A percentile compares a stretch with the other conserved stretches of the same genome.
These are phyloP conservation scores for Trichonephila inaurata DNA, from an alignment of 1,140 invertebrate genomes.

Conservation along the genomic window DNA sequence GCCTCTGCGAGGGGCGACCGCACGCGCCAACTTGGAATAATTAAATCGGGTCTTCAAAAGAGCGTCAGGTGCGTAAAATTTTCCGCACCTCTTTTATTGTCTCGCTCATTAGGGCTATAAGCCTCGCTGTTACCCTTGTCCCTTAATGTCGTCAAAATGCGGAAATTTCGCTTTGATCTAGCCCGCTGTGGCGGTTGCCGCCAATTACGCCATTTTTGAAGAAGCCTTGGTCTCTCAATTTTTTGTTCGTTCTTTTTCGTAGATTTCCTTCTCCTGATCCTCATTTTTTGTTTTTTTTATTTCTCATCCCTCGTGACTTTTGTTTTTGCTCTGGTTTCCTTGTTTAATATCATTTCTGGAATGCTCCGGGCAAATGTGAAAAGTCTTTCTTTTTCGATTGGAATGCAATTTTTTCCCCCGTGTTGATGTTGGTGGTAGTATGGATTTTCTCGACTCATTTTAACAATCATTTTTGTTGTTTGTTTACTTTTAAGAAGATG, in stretches of 20 bases:
- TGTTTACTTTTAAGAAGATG: not conserved
- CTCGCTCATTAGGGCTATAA: conserved; percentile 63
- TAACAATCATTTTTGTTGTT: not conserved
- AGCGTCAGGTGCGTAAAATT: conserved; percentile 62
- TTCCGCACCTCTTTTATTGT: conserved; percentile 56
- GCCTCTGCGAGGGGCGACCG: not conserved
- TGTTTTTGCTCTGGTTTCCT: not conserved
- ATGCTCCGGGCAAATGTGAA: not conserved
- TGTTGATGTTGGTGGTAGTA: not conserved
- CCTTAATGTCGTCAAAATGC: conserved; percentile 73
- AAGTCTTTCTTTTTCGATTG: not conserved
- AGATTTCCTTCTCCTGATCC: not conserved
- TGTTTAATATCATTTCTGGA: conserved; percentile 38
- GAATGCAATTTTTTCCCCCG: not conserved
- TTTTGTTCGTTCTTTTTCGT: not conserved
- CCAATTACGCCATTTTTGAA: conserved; percentile 48
- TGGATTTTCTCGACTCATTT: conserved; percentile 22
- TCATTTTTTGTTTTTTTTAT: conserved; percentile 12
- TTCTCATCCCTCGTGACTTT: not conserved
- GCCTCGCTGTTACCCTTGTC: conserved; percentile 2
- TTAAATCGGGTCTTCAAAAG: conserved; percentile 71
- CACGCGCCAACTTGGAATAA: conserved; percentile 46
- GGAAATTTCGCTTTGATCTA: conserved; percentile 66
- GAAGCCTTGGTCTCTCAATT: not conserved
- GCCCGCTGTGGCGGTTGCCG: not conserved